Conservation (phyloP, 2,888 invertebrate species). For the Sicus ferrugineus region DNA sequence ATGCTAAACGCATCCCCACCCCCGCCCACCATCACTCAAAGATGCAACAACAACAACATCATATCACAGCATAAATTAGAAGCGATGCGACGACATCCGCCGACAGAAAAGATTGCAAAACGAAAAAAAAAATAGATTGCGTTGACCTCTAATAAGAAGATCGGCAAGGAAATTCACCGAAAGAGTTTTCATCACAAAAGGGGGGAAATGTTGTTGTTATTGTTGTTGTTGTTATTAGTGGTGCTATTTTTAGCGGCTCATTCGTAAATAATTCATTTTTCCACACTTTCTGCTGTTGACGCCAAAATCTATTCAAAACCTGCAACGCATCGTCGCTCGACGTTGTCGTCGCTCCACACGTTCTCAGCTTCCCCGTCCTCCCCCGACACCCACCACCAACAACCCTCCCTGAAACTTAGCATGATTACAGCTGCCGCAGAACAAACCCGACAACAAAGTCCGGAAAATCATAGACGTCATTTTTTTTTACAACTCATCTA, state of each 20-base stretch:
- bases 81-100: background rate
- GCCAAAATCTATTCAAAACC: constrained; percentile 8
- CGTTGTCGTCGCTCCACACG: background rate
- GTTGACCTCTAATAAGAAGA: background rate
- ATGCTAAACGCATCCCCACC: background rate
- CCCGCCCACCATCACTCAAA: constrained; percentile 6
- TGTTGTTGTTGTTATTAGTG: background rate
- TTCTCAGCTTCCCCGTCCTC: background rate
- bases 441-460: background rate
- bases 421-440: background rate
- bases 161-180: background rate
- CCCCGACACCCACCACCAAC: background rate
- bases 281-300: constrained; percentile 7
- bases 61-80: background rate
- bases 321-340: constrained; percentile 9
- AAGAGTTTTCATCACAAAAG: too few species aligned
- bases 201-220: constrained; percentile 2
- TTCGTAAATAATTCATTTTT: constrained; percentile 26
- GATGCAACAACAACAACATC: background rate
- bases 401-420: background rate
- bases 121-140: background rate
- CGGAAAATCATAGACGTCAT: background rate
- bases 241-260: background rate
- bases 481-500: background rate
- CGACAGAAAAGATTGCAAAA: background rate